Percentiles rank a stretch among this genome's conserved stretches.
Conservation (phyloP, 2,888 invertebrate genomes). For the Peribatodes rhomboidaria region DNA sequence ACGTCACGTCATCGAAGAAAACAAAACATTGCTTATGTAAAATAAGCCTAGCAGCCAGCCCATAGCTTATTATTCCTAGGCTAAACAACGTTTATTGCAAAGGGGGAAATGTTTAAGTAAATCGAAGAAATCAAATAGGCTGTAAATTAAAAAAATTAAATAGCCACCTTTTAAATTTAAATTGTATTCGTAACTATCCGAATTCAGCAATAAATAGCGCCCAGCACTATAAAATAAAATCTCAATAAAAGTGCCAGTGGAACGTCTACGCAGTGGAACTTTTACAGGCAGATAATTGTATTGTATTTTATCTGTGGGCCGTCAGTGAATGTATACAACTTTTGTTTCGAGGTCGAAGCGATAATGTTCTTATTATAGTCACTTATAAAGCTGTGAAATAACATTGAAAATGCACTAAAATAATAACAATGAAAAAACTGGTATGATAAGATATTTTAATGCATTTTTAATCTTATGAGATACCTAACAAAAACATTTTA, state of each 20-base stretch:
- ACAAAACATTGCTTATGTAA: no score
- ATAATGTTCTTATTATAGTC: constrained; percentile 35
- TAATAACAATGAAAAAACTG: constrained; percentile 12
- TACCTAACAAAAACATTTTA: no score
- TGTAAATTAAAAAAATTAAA: no score
- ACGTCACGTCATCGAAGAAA: no score
- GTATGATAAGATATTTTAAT: constrained; percentile 21
- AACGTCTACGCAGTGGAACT: constrained; percentile 26
- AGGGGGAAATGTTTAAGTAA: no score
- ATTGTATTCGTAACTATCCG: not conserved
- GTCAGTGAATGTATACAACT: constrained; percentile 29
- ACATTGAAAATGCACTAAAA: constrained; percentile 20
- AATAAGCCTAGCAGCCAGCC: no score
- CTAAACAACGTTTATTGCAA: no score
- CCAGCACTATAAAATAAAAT: not conserved
- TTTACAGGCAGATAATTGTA: constrained; percentile 21
- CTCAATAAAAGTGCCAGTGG: constrained; percentile 17
- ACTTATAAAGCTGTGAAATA: constrained; percentile 11
- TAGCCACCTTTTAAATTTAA: no score
- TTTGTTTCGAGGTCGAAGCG: constrained; percentile 41
- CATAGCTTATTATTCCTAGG: no score
- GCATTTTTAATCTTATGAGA: constrained; percentile 11
- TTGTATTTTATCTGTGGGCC: constrained; percentile 14
- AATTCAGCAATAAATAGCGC: not conserved
- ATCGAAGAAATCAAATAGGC: no score